Percentiles rank a stretch among this genome's conserved stretches.
phyloP scores from a whole-genome alignment of 2,113 vertebrate genomes.

The Cyprinodon variegatus region DNA sequence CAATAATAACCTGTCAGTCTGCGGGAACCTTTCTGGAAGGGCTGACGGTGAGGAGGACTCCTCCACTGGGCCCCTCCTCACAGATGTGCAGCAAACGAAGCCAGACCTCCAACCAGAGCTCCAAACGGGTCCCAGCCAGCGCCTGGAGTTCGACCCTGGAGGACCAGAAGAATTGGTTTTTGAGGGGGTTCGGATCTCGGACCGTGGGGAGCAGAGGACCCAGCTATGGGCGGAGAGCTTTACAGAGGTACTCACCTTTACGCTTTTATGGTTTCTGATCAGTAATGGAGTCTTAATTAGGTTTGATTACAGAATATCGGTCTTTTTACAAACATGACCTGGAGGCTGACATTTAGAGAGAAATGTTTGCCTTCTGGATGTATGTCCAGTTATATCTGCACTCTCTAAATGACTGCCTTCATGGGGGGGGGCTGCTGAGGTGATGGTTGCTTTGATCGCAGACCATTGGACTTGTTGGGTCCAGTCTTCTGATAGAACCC shows the following conservation, averaged over 20 bases:
- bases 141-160: slow-evolving; percentile 18
- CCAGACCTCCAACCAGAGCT: not conserved
- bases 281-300: too few species aligned
- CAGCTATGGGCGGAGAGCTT: slow-evolving; percentile 9
- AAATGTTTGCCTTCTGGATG: too few species aligned
- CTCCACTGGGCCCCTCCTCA: not conserved
- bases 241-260: slow-evolving; percentile 17
- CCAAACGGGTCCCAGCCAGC: not conserved
- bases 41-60: not conserved
- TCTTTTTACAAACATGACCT: too few species aligned
- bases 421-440: too few species aligned
- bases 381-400: too few species aligned
- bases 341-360: too few species aligned
- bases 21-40: accelerated
- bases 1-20: slow-evolving; percentile 32
- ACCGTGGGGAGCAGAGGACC: slow-evolving; percentile 23
- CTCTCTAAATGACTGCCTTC: too few species aligned
- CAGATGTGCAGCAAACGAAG: not conserved
- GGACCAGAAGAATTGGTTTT: not conserved
- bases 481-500: too few species aligned
- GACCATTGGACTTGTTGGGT: too few species aligned
- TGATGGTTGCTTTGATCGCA: too few species aligned
- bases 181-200: not conserved
- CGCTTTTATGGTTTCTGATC: not conserved
- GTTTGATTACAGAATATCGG: too few species aligned